Evolutionary conservation across 2,888 invertebrate genomes (phyloP).

Genomic region (Fabriciana adippe): DNA sequence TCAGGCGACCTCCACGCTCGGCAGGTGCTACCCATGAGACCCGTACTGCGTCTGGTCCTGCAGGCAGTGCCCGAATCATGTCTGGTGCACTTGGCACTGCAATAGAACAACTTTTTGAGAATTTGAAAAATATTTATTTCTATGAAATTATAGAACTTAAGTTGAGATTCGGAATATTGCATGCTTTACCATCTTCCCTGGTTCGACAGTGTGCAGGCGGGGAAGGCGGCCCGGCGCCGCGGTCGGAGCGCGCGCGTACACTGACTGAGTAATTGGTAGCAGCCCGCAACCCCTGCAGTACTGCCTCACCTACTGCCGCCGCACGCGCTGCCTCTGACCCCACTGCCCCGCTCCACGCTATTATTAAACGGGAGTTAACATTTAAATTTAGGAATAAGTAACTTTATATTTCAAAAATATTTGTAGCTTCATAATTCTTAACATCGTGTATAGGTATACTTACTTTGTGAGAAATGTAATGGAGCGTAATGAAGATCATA

Average conservation of each 20-base stretch:
- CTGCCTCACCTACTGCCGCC: slow-evolving; percentile 58
- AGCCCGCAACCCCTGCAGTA: slow-evolving; percentile 87
- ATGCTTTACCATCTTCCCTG: slow-evolving; percentile 86
- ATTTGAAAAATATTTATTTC: too few relatives aligned
- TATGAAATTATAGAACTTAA: too few relatives aligned
- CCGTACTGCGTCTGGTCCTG: slow-evolving; percentile 89
- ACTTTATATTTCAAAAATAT: neutral
- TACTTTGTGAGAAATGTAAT: slow-evolving; percentile 50
- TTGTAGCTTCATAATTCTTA: neutral
- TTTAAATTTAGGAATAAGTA: neutral
- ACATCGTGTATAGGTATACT: slow-evolving; percentile 35
- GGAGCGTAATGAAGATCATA: slow-evolving; percentile 91
- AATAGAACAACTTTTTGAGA: slow-evolving; percentile 14
- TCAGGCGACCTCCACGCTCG: slow-evolving; percentile 87
- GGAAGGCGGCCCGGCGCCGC: slow-evolving; percentile 89
- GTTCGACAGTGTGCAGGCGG: slow-evolving; percentile 88
- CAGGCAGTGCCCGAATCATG: slow-evolving; percentile 88
- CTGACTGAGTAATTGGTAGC: slow-evolving; percentile 92
- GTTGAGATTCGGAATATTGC: neutral
- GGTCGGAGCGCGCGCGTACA: slow-evolving; percentile 88
- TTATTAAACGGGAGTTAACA: neutral
- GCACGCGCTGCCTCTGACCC: slow-evolving; percentile 42
- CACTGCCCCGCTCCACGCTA: slow-evolving; percentile 46
- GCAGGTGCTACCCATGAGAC: slow-evolving; percentile 91
- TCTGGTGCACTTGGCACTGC: slow-evolving; percentile 90